Percentiles rank a stretch among this genome's conserved stretches.
Conservation (phyloP, 2,797 vertebrate species). For the Zalophus californianus region DNA sequence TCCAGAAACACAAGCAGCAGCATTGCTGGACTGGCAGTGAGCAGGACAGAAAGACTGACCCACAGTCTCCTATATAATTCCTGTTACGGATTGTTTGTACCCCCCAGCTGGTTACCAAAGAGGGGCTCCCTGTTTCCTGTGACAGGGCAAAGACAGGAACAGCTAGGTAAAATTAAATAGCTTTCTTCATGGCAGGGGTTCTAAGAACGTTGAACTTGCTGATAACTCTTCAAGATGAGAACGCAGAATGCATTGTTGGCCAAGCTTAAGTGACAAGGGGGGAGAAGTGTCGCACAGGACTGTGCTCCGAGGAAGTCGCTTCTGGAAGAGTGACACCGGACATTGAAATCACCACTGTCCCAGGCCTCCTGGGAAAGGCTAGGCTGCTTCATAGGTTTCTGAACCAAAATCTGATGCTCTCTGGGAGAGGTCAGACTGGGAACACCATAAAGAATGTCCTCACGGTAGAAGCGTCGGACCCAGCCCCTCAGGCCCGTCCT, state of each 20-base stretch:
- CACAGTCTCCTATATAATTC: not conserved
- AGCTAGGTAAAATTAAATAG: not conserved
- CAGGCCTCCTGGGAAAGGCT: not conserved
- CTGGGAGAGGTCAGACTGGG: not conserved
- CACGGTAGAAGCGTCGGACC: not conserved
- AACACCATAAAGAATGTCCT: not conserved
- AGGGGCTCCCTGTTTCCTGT: not conserved
- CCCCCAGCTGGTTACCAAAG: not conserved
- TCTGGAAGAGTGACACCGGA: not conserved
- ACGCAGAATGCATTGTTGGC: not conserved
- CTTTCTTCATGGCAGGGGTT: not conserved
- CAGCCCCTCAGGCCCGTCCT: not conserved
- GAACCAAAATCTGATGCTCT: not conserved
- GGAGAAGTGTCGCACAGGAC: not conserved
- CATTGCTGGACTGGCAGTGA: not conserved
- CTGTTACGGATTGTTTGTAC: not conserved
- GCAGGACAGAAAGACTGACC: not conserved
- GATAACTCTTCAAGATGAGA: not conserved
- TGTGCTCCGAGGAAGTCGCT: not conserved
- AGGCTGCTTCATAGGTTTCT: not conserved
- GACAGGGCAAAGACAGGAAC: not conserved
- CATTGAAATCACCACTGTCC: not conserved
- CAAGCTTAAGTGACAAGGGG: not conserved
- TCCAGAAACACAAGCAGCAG: not conserved
- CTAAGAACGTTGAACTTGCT: not conserved